phyloP scores from a whole-genome alignment of 2,797 vertebrate species.

The Sparidentex hasta region DNA sequence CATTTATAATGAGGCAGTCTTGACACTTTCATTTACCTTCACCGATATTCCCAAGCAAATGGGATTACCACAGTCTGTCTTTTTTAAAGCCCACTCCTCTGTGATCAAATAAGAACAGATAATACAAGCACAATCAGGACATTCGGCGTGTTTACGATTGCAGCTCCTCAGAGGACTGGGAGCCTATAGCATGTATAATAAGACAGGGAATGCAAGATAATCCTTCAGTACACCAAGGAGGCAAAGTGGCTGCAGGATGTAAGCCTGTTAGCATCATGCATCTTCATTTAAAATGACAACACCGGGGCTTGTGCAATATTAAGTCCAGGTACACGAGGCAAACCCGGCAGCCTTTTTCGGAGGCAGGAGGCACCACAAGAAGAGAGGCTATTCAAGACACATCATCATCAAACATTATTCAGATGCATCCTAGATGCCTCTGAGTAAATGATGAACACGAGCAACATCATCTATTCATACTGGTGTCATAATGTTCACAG shows the following conservation, averaged over 20 bases:
- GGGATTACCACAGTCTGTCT: conserved; percentile 46
- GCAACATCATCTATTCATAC: conserved; percentile 9
- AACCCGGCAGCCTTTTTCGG: conserved; percentile 34
- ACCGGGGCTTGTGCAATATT: conserved; percentile 44
- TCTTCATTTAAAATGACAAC: conserved; percentile 74
- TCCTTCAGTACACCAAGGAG: conserved; percentile 36
- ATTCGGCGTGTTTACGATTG: conserved; percentile 23
- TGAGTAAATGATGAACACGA: conserved; percentile 8
- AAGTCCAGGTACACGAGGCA: conserved; percentile 58
- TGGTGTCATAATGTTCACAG: conserved; percentile 4
- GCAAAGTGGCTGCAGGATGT: conserved; percentile 63
- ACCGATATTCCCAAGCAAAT: conserved; percentile 51
- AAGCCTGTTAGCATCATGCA: conserved; percentile 62
- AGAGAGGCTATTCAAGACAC: conserved; percentile 6
- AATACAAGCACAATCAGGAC: conserved; percentile 47
- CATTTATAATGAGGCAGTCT: conserved; percentile 26
- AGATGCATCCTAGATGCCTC: not conserved
- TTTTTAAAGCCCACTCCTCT: conserved; percentile 42
- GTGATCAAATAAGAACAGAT: conserved; percentile 53
- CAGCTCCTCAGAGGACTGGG: conserved; percentile 1
- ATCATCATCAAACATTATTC: conserved; percentile 23
- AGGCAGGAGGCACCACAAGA: conserved; percentile 49
- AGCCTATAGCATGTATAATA: conserved; percentile 25
- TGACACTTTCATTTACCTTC: conserved; percentile 50
- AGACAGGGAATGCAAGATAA: conserved; percentile 30